Percentiles rank a stretch among this genome's conserved stretches.
Conservation (phyloP, 64 coral and sea anemone species). For the Montipora cactus region DNA sequence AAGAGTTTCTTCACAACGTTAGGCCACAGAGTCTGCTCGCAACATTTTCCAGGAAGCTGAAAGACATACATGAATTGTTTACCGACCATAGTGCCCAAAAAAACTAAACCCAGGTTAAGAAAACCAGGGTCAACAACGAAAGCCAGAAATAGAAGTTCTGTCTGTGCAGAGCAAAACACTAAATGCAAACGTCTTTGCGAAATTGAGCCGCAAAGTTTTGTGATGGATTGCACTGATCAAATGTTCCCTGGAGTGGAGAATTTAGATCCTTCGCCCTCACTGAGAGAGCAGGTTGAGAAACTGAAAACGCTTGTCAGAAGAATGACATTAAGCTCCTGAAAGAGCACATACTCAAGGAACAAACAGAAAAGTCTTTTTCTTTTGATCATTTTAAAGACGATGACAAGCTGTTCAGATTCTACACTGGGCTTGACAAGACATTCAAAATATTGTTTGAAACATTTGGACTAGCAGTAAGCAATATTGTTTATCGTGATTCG, state of each 20-base stretch:
- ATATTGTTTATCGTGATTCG: slow-evolving; percentile 68
- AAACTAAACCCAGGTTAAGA: not conserved
- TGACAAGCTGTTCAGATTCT: too few relatives aligned
- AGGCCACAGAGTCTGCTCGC: slow-evolving; percentile 2
- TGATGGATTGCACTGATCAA: not conserved
- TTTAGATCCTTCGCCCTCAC: not conserved
- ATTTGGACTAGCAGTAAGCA: slow-evolving; percentile 51
- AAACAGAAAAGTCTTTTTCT: not conserved
- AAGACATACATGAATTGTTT: slow-evolving; percentile 1
- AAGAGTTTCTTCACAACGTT: too few relatives aligned
- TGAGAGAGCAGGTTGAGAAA: not conserved
- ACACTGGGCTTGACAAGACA: slow-evolving; percentile 43
- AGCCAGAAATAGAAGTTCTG: not conserved
- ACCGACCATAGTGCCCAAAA: not conserved
- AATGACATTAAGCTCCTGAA: not conserved
- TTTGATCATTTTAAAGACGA: not conserved
- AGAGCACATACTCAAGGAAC: not conserved
- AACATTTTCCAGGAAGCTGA: slow-evolving; percentile 14
- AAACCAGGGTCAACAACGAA: not conserved
- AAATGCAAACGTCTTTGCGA: not conserved
- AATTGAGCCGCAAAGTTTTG: not conserved
- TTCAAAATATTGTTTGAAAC: slow-evolving; percentile 68
- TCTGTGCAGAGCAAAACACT: not conserved
- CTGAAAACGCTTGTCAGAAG: not conserved
- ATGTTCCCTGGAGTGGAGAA: not conserved